These are phyloP conservation scores for Gisinianus flammeolus DNA, from an alignment of 2,888 invertebrate species.

Conservation along the genomic window DNA sequence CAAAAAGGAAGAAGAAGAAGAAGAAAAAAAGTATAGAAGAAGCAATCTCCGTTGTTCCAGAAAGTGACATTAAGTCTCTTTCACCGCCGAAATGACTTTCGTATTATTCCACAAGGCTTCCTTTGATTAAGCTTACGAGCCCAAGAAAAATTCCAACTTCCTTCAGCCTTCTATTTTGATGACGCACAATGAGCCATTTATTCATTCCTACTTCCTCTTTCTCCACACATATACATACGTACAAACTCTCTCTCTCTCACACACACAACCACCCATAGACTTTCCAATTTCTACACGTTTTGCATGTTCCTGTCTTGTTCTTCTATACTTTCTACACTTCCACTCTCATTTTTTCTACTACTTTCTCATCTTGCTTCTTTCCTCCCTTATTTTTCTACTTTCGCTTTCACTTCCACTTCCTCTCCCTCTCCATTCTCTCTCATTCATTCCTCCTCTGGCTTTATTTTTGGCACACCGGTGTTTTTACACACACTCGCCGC, in stretches of 20 bases:
- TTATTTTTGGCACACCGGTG: background rate
- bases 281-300: too few species aligned
- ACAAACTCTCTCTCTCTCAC: too few species aligned
- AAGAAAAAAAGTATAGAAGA: slow-evolving; percentile 3
- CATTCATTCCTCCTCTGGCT: background rate
- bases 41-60: slow-evolving; percentile 34
- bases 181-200: slow-evolving; percentile 44
- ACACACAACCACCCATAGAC: too few species aligned
- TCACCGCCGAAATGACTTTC: slow-evolving; percentile 47
- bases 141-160: slow-evolving; percentile 28
- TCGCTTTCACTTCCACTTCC: background rate
- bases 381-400: background rate
- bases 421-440: background rate
- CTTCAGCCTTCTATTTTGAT: slow-evolving; percentile 36
- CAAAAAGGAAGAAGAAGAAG: background rate
- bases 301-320: background rate
- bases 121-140: slow-evolving; percentile 47
- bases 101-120: slow-evolving; percentile 50
- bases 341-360: too few species aligned
- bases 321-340: background rate
- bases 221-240: too few species aligned
- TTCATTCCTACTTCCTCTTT: slow-evolving; percentile 38
- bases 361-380: background rate
- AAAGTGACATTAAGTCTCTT: slow-evolving; percentile 47
- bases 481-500: background rate